Evolutionary conservation across 1,140 invertebrate genomes (phyloP).

Genomic region (Orussus abietinus): DNA sequence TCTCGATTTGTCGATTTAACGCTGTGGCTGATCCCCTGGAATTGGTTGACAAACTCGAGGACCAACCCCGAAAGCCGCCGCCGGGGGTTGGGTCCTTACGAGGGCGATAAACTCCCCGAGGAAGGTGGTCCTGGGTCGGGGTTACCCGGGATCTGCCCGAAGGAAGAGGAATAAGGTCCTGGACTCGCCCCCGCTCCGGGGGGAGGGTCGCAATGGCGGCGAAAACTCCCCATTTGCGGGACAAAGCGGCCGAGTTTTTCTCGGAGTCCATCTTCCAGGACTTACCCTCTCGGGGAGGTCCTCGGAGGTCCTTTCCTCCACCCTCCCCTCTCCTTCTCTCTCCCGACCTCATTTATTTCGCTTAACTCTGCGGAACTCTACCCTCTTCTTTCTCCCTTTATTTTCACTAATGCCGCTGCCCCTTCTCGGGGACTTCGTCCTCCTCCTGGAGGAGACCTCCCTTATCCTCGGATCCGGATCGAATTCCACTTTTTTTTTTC

Average conservation of each 20-base stretch:
- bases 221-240: conserved; percentile 34
- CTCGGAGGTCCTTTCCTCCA: conserved; percentile 7
- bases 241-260: conserved; percentile 30
- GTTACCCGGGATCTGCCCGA: no score
- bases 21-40: conserved; percentile 26
- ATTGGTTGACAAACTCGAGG: conserved; percentile 34
- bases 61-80: conserved; percentile 14
- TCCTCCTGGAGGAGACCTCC: no score
- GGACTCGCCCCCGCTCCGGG: no score
- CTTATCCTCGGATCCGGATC: no score
- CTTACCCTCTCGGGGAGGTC: background rate
- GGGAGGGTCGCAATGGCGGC: conserved; percentile 24
- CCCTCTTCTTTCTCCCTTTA: background rate
- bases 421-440: no score
- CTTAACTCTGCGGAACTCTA: background rate
- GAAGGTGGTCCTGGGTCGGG: no score
- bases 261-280: conserved; percentile 21
- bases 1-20: no score
- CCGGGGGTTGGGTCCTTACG: conserved; percentile 19
- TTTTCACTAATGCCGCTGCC: background rate
- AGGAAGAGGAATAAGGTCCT: conserved; percentile 29
- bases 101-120: background rate
- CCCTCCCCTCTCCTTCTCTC: background rate
- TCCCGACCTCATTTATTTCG: conserved; percentile 6
- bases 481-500: no score